A percentile compares a stretch with the other conserved stretches of the same genome.
Evolutionary conservation across 1,140 invertebrate species (phyloP).

Genomic region (Platorchestia sp.): DNA sequence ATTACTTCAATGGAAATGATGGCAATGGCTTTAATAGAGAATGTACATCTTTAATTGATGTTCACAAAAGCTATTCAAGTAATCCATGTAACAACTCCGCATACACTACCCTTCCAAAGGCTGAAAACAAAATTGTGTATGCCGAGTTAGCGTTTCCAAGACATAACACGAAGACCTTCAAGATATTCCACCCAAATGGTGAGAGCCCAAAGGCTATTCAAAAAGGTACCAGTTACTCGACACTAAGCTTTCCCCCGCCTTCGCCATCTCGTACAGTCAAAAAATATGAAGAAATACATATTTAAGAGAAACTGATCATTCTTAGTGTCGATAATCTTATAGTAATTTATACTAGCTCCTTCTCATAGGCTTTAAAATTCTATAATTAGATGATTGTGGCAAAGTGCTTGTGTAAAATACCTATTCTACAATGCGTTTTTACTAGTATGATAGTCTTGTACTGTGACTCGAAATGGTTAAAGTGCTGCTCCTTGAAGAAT

Average conservation of each 20-base stretch:
- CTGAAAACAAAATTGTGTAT: conserved; percentile 26
- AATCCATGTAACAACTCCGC: neutral
- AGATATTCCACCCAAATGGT: conserved; percentile 6
- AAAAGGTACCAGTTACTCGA: neutral
- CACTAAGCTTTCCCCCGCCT: neutral
- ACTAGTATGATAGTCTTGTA: neutral
- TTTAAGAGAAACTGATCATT: neutral
- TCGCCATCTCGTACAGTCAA: neutral
- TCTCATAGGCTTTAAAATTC: neutral
- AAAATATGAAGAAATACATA: conserved; percentile 42
- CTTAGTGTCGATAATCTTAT: neutral
- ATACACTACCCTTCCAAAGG: neutral
- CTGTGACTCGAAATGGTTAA: neutral
- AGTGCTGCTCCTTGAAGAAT: neutral
- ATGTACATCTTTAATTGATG: neutral
- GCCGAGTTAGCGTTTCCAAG: conserved; percentile 11
- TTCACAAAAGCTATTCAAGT: neutral
- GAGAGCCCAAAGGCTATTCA: neutral
- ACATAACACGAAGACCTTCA: conserved; percentile 23
- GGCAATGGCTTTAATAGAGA: neutral
- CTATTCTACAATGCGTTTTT: neutral
- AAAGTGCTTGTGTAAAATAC: neutral
- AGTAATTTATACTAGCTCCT: neutral
- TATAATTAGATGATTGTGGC: conserved; percentile 1
- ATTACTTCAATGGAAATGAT: neutral